phyloP scores from a whole-genome alignment of 1,140 invertebrate genomes.

The Tetranychus cinnabarinus region DNA sequence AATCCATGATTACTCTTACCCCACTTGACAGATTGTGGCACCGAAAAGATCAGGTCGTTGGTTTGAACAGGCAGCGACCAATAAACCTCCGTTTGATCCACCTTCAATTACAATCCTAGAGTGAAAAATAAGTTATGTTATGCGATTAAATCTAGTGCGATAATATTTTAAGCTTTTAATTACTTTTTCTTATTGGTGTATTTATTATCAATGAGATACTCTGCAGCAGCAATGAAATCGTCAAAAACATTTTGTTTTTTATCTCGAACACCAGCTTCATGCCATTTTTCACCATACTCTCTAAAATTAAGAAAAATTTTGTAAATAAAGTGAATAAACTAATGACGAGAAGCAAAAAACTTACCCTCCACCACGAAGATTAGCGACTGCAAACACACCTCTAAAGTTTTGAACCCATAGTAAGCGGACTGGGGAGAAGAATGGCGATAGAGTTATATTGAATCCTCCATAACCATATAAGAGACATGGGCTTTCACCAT shows the following conservation, averaged over 20 bases:
- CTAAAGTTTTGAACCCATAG: conserved; percentile 73
- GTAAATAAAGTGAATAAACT: conserved; percentile 1
- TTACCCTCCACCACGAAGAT: conserved; percentile 84
- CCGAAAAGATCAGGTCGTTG: conserved; percentile 86
- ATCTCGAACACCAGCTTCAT: conserved; percentile 62
- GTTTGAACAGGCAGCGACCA: conserved; percentile 76
- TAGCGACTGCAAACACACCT: conserved; percentile 69
- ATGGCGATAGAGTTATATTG: conserved; percentile 68
- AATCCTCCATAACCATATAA: conserved; percentile 96
- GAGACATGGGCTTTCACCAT: conserved; percentile 49
- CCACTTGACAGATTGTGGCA: conserved; percentile 67
- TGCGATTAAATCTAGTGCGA: not conserved
- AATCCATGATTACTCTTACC: conserved; percentile 31
- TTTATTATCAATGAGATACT: conserved; percentile 58
- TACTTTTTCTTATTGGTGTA: conserved; percentile 47
- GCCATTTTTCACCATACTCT: conserved; percentile 93
- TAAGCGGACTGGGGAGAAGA: conserved; percentile 51
- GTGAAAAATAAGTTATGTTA: not conserved
- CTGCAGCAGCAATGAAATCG: conserved; percentile 78
- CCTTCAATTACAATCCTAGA: conserved; percentile 56
- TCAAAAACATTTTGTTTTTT: conserved; percentile 97
- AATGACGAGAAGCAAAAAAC: conserved; percentile 9
- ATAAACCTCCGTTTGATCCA: conserved; percentile 81
- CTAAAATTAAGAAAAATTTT: conserved; percentile 25
- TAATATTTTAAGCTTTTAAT: not conserved